phyloP scores from a whole-genome alignment of 2,888 invertebrate species.

The Villa cingulata region DNA sequence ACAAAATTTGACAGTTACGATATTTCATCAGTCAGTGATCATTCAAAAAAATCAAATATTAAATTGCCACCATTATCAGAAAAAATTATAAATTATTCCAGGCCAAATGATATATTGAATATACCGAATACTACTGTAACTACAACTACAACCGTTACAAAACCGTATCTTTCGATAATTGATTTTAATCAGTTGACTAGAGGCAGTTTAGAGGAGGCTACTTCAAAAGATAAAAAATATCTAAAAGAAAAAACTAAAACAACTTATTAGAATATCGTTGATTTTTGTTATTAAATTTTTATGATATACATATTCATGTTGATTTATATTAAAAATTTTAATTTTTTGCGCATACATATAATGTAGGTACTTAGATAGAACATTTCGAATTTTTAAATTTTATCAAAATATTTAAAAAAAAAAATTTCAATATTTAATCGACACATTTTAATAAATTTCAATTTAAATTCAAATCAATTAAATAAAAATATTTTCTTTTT shows the following conservation, averaged over 20 bases:
- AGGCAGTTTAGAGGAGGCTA: constrained; percentile 42
- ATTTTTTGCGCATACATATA: too few species aligned
- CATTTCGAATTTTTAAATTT: not conserved
- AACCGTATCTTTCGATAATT: constrained; percentile 56
- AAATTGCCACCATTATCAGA: constrained; percentile 11
- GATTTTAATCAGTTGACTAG: constrained; percentile 57
- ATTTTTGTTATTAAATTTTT: too few species aligned
- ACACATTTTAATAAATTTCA: too few species aligned
- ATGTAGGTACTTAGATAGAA: too few species aligned
- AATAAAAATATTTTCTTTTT: not conserved
- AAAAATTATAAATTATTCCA: constrained; percentile 15
- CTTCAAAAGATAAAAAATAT: constrained; percentile 10
- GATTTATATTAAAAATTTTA: too few species aligned
- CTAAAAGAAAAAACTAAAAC: not conserved
- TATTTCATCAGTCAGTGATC: constrained; percentile 12
- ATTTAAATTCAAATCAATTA: too few species aligned
- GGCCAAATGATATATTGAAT: constrained; percentile 23
- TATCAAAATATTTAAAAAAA: not conserved
- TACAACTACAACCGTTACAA: constrained; percentile 22
- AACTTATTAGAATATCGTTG: too few species aligned
- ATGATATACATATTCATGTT: too few species aligned
- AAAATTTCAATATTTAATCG: too few species aligned
- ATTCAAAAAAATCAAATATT: constrained; percentile 11
- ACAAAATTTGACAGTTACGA: constrained; percentile 23
- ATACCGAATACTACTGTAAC: constrained; percentile 26